Conservation (phyloP, 2,888 invertebrate species). For the Platyscelio sp. region DNA sequence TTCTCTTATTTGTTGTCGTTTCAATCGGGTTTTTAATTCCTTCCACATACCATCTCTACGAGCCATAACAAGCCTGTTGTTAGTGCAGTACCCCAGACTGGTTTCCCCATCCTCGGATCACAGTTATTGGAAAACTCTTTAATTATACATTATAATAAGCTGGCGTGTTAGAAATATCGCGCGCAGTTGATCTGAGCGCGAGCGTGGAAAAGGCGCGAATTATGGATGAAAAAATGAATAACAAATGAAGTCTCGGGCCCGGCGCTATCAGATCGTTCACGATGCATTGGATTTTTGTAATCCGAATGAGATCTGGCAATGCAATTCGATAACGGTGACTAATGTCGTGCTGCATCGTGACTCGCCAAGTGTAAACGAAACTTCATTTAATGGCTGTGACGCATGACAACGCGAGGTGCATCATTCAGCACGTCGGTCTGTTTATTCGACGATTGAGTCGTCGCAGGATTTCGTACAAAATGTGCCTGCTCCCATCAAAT, state of each 20-base stretch:
- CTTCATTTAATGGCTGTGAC: slow-evolving; percentile 45
- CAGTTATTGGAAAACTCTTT: background rate
- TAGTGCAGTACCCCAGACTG: no score
- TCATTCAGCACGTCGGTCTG: background rate
- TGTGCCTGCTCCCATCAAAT: no score
- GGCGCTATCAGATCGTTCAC: slow-evolving; percentile 48
- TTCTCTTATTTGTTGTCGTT: no score
- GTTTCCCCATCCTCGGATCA: no score
- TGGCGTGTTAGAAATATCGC: slow-evolving; percentile 40
- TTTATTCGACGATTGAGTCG: background rate
- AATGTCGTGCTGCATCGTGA: slow-evolving; percentile 58
- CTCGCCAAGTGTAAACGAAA: slow-evolving; percentile 62
- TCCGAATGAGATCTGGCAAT: slow-evolving; percentile 56
- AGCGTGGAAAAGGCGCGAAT: slow-evolving; percentile 34
- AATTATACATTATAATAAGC: slow-evolving; percentile 37
- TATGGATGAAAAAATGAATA: slow-evolving; percentile 55
- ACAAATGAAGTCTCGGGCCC: slow-evolving; percentile 54
- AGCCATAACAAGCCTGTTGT: no score
- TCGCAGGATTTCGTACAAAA: no score
- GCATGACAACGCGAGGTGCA: slow-evolving; percentile 30
- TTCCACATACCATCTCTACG: no score
- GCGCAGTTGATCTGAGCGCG: slow-evolving; percentile 32
- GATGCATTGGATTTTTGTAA: slow-evolving; percentile 60
- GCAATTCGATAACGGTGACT: slow-evolving; percentile 61
- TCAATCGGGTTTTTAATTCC: no score